Conservation (phyloP, 2,888 invertebrate species). For the Plebejus melissa region DNA sequence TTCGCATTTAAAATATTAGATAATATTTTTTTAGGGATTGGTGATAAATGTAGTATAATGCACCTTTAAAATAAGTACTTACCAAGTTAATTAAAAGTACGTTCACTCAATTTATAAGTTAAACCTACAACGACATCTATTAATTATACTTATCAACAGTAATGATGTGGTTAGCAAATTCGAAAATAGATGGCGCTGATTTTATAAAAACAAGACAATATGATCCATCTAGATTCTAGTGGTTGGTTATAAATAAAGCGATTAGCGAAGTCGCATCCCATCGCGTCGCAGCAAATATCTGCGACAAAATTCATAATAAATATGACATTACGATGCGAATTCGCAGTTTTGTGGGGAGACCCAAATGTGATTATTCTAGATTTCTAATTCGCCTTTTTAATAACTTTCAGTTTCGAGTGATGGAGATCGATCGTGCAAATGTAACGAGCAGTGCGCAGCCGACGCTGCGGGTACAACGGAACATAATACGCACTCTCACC, state of each 20-base stretch:
- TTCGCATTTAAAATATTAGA: no score
- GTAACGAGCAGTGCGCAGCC: conserved; percentile 85
- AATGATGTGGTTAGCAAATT: not conserved
- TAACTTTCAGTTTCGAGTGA: conserved; percentile 82
- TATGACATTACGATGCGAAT: no score
- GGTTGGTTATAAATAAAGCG: no score
- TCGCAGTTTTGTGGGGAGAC: no score
- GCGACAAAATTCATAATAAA: no score
- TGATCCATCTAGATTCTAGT: no score
- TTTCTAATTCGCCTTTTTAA: conserved; percentile 24
- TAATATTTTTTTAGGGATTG: not conserved
- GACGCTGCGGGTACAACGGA: conserved; percentile 81
- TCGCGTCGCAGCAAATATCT: no score
- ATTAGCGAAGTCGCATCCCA: no score
- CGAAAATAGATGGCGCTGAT: not conserved
- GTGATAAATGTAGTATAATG: not conserved
- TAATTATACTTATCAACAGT: not conserved
- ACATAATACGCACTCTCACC: conserved; percentile 79
- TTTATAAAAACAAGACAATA: not conserved
- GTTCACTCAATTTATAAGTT: not conserved
- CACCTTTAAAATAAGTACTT: no score
- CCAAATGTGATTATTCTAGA: not conserved
- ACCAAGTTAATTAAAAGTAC: not conserved
- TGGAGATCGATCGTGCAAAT: conserved; percentile 87
- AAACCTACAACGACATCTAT: not conserved